Conservation (phyloP, 2,888 invertebrate genomes). For the Oasisia sp. region DNA sequence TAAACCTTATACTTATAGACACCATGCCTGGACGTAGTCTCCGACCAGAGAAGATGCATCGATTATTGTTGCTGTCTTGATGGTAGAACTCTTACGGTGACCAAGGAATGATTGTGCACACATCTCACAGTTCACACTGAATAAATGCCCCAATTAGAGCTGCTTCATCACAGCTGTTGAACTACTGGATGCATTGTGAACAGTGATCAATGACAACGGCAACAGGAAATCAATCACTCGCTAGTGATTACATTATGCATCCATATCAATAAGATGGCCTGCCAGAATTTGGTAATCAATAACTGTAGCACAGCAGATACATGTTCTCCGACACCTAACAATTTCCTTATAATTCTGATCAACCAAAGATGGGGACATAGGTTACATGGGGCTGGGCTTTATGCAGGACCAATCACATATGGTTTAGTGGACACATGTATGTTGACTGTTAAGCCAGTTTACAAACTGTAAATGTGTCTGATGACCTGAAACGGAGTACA, state of each 20-base stretch:
- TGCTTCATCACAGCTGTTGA: background rate
- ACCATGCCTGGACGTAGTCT: background rate
- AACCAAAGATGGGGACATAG: background rate
- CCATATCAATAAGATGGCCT: background rate
- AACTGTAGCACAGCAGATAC: background rate
- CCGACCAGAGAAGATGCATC: background rate
- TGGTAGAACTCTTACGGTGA: background rate
- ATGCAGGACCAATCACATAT: too few relatives aligned
- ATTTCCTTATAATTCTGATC: background rate
- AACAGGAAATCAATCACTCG: background rate
- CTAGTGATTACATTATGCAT: background rate
- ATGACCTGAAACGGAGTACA: too few relatives aligned
- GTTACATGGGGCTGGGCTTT: background rate
- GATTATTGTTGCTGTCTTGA: background rate
- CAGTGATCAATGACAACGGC: constrained; percentile 10
- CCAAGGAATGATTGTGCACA: background rate
- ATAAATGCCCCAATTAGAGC: constrained; percentile 1
- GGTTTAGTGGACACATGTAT: too few relatives aligned
- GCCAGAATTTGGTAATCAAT: background rate
- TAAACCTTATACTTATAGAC: background rate
- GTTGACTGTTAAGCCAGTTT: too few relatives aligned
- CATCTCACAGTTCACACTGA: background rate
- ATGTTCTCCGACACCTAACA: background rate
- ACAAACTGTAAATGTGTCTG: too few relatives aligned
- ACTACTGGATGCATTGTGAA: background rate